phyloP scores from a whole-genome alignment of 2,888 invertebrate genomes.

The Ichneumon xanthorius region DNA sequence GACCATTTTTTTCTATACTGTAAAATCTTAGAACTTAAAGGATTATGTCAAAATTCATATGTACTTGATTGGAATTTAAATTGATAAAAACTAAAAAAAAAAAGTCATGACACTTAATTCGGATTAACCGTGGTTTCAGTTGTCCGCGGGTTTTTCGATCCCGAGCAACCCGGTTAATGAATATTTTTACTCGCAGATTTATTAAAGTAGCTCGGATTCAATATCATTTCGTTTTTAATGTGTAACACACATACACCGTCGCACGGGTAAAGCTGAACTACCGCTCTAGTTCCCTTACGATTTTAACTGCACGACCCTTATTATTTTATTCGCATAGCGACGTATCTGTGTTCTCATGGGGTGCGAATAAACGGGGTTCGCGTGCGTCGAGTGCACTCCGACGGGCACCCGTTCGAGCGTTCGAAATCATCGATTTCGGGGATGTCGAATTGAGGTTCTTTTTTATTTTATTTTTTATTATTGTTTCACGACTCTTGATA shows the following conservation, averaged over 20 bases:
- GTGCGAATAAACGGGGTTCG: conserved; percentile 36
- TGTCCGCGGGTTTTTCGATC: neutral
- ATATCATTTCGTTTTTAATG: neutral
- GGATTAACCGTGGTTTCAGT: neutral
- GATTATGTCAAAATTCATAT: no score
- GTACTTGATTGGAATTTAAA: neutral
- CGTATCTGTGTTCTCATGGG: conserved; percentile 13
- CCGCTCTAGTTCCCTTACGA: conserved; percentile 23
- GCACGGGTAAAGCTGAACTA: neutral
- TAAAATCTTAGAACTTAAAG: no score
- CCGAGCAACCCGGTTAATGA: neutral
- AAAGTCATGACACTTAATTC: neutral
- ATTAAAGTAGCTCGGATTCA: neutral
- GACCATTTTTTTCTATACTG: no score
- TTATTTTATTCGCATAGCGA: conserved; percentile 28
- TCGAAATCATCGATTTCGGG: conserved; percentile 19
- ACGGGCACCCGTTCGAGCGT: conserved; percentile 38
- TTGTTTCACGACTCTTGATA: conserved; percentile 40
- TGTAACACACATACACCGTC: no score
- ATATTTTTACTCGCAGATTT: neutral
- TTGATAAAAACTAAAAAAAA: neutral
- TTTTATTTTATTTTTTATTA: conserved; percentile 29
- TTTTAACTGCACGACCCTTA: conserved; percentile 35
- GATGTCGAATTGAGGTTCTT: conserved; percentile 20
- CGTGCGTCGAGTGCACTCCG: conserved; percentile 52